Percentiles rank a stretch among this genome's conserved stretches.
phyloP scores from a whole-genome alignment of 1,140 invertebrate genomes.

The Drosophila teissieri region DNA sequence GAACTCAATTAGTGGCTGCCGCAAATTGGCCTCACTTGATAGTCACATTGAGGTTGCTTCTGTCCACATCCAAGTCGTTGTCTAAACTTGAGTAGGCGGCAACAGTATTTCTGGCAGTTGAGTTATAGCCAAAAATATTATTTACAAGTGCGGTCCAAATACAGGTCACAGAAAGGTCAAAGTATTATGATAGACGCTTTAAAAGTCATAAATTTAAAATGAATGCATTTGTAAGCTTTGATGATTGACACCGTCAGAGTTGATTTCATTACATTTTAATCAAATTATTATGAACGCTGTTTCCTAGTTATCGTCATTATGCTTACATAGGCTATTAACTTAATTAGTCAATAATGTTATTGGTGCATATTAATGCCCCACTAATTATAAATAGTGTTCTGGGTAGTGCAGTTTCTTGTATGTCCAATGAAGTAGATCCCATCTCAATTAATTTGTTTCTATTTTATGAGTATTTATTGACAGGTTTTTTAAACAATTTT shows the following conservation, averaged over 20 bases:
- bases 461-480: not conserved
- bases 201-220: too few relatives aligned
- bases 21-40: conserved; percentile 61
- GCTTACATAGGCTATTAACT: not conserved
- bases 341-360: not conserved
- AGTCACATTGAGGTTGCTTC: conserved; percentile 38
- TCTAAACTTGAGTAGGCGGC: conserved; percentile 3
- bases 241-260: not conserved
- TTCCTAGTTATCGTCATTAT: not conserved
- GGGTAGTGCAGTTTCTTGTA: too few relatives aligned
- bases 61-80: conserved; percentile 25
- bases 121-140: conserved; percentile 12
- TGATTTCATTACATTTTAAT: not conserved
- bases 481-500: conserved; percentile 8
- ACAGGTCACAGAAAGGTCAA: not conserved
- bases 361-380: too few relatives aligned
- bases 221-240: not conserved
- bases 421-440: too few relatives aligned
- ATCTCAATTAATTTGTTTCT: too few relatives aligned
- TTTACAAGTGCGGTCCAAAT: conserved; percentile 16
- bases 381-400: not conserved
- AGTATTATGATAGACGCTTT: not conserved
- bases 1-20: conserved; percentile 73
- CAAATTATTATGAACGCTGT: not conserved
- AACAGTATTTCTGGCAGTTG: conserved; percentile 14